Evolutionary conservation across 2,888 invertebrate genomes (phyloP).

Genomic region (Siphlonurus alternatus): DNA sequence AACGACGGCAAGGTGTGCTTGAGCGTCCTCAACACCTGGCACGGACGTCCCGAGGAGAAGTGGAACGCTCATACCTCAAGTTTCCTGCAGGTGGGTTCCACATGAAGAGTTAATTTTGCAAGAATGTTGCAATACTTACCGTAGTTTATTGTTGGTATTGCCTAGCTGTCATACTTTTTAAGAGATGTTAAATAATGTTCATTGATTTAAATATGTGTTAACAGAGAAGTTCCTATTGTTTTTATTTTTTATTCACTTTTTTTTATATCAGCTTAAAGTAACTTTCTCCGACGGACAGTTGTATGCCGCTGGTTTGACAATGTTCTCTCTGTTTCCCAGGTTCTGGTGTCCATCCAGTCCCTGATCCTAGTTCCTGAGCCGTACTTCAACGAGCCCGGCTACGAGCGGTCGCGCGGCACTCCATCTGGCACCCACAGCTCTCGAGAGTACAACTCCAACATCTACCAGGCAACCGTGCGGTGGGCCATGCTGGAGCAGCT

Average conservation of each 20-base stretch:
- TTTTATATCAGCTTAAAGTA: too few species aligned
- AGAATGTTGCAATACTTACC: background rate
- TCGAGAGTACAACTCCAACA: conserved; percentile 87
- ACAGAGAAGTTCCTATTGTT: too few species aligned
- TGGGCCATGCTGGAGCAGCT: conserved; percentile 96
- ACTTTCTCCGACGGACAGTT: too few species aligned
- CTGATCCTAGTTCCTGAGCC: conserved; percentile 84
- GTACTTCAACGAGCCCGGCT: conserved; percentile 90
- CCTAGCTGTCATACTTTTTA: too few species aligned
- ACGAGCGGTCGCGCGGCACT: conserved; percentile 78
- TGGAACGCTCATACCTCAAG: conserved; percentile 95
- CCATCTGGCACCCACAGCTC: conserved; percentile 77
- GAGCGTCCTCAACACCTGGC: conserved; percentile 92
- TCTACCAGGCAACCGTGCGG: conserved; percentile 83
- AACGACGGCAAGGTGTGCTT: conserved; percentile 92
- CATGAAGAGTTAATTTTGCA: too few species aligned
- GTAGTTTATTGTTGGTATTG: too few species aligned
- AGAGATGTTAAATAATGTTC: too few species aligned
- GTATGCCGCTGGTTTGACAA: too few species aligned
- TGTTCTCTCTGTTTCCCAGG: too few species aligned
- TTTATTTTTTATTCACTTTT: too few species aligned
- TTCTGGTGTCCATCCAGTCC: conserved; percentile 83
- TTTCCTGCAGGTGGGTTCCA: conserved; percentile 38
- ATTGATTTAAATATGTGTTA: too few species aligned
- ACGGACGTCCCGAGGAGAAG: conserved; percentile 89